Percentiles rank a stretch among this genome's conserved stretches.
Evolutionary conservation across 2,888 invertebrate species (phyloP).

Genomic region (Bellardia bayeri): DNA sequence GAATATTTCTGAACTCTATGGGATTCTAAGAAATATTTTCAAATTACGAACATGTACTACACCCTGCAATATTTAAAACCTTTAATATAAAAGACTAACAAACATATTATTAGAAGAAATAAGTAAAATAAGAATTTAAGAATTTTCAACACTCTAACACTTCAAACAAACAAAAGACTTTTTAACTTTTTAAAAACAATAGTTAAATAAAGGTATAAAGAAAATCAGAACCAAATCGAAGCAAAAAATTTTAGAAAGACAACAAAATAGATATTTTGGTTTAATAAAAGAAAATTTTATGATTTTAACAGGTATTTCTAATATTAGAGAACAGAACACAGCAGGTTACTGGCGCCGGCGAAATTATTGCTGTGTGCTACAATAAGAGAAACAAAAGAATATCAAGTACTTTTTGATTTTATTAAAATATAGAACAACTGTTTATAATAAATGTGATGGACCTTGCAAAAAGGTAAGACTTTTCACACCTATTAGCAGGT

Average conservation of each 20-base stretch:
- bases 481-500: slow-evolving; percentile 13
- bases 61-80: too few relatives aligned
- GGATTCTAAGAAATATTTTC: too few relatives aligned
- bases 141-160: slow-evolving; percentile 30
- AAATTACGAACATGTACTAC: too few relatives aligned
- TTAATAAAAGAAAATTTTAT: background rate
- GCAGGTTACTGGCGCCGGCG: slow-evolving; percentile 78
- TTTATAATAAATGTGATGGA: background rate
- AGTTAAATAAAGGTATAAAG: slow-evolving; percentile 10
- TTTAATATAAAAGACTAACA: too few relatives aligned
- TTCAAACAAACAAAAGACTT: slow-evolving; percentile 2
- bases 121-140: background rate
- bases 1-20: too few relatives aligned
- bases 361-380: slow-evolving; percentile 73
- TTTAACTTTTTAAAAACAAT: background rate
- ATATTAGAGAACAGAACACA: slow-evolving; percentile 49
- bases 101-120: too few relatives aligned
- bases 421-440: background rate
- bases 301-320: slow-evolving; percentile 29
- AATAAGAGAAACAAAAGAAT: background rate
- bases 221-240: slow-evolving; percentile 22
- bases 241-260: background rate
- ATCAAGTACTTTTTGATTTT: slow-evolving; percentile 17
- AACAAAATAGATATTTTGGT: background rate
- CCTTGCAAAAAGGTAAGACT: slow-evolving; percentile 41